These are phyloP conservation scores for Leptodirus hochenwartii DNA, from an alignment of 2,888 invertebrate species.

Conservation along the genomic window DNA sequence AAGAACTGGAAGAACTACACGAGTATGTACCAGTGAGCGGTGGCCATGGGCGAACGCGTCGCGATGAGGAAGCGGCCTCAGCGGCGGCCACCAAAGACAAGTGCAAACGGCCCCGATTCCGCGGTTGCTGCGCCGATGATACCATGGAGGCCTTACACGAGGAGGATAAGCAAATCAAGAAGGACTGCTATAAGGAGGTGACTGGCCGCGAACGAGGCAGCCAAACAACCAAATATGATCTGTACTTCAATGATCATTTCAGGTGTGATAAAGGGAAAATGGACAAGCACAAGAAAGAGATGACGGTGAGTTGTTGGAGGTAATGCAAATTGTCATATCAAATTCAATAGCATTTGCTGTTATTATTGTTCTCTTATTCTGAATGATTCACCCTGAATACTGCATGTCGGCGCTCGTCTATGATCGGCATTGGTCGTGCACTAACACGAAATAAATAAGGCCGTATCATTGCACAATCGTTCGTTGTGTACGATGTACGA, in stretches of 20 bases:
- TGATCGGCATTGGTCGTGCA: no score
- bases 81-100: slow-evolving; percentile 19
- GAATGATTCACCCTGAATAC: no score
- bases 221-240: slow-evolving; percentile 11
- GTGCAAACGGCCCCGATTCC: slow-evolving; percentile 17
- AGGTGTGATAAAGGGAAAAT: slow-evolving; percentile 21
- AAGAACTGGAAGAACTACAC: slow-evolving; percentile 19
- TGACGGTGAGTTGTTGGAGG: slow-evolving; percentile 18
- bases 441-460: no score
- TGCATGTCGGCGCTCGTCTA: no score
- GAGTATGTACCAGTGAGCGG: slow-evolving; percentile 8
- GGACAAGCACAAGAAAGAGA: slow-evolving; percentile 20
- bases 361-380: no score
- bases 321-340: background rate
- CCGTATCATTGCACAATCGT: no score
- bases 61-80: slow-evolving; percentile 17
- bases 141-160: slow-evolving; percentile 17
- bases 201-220: slow-evolving; percentile 17
- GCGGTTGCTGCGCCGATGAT: slow-evolving; percentile 22
- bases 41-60: slow-evolving; percentile 13
- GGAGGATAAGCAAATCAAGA: slow-evolving; percentile 17
- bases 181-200: slow-evolving; percentile 21
- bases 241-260: no score
- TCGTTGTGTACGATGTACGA: no score
- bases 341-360: no score